phyloP scores from a whole-genome alignment of 2,797 vertebrate species.

The Moxostoma hubbsi region DNA sequence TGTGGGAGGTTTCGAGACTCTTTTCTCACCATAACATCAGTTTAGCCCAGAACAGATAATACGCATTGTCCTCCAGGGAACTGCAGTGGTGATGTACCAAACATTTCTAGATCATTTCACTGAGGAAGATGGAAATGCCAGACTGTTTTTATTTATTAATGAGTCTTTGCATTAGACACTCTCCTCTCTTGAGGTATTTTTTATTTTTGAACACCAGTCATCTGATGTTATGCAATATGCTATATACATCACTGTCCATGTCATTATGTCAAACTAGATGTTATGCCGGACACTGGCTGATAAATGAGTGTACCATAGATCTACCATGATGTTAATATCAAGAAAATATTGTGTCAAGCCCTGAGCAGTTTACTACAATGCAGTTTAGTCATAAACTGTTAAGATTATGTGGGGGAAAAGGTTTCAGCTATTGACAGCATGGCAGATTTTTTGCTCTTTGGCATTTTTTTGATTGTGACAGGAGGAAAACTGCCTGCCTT shows the following conservation, averaged over 20 bases:
- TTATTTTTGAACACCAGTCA: constrained; percentile 55
- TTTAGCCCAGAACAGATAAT: constrained; percentile 58
- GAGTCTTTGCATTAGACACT: constrained; percentile 65
- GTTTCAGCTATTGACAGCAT: too few relatives aligned
- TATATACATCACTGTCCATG: constrained; percentile 12
- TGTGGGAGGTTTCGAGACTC: too few relatives aligned
- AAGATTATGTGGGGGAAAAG: neutral
- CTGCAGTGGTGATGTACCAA: constrained; percentile 57
- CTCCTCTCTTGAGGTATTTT: constrained; percentile 26
- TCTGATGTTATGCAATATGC: constrained; percentile 34
- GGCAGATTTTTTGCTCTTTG: neutral
- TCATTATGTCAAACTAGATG: constrained; percentile 33
- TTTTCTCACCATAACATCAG: constrained; percentile 38
- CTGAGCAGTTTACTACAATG: constrained; percentile 10
- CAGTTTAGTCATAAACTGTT: neutral
- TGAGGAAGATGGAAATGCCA: constrained; percentile 39
- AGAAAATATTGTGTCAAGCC: neutral
- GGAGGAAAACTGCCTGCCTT: constrained; percentile 46
- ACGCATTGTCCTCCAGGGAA: constrained; percentile 62
- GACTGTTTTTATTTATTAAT: constrained; percentile 71
- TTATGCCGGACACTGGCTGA: constrained; percentile 11
- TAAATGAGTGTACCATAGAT: neutral
- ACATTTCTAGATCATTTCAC: constrained; percentile 50
- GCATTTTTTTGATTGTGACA: constrained; percentile 51
- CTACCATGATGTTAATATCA: neutral